Conservation (phyloP, 2,888 invertebrate species). For the Parnassius orleans region DNA sequence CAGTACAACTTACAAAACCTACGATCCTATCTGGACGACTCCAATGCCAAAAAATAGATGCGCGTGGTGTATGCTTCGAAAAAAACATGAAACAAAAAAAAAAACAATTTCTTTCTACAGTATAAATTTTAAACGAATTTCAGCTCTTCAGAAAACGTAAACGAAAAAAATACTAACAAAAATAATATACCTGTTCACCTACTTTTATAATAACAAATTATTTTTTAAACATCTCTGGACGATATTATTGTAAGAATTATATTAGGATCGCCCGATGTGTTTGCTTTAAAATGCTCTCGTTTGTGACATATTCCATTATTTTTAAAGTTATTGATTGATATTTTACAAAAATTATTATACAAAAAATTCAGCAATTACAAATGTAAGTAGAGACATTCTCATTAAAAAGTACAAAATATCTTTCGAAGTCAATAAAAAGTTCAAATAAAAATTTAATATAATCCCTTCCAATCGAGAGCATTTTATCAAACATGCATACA, state of each 20-base stretch:
- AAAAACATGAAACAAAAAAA: slow-evolving; percentile 32
- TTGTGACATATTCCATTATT: slow-evolving; percentile 12
- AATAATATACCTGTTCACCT: slow-evolving; percentile 63
- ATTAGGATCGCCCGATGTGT: slow-evolving; percentile 76
- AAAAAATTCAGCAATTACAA: background rate
- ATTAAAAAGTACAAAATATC: slow-evolving; percentile 30
- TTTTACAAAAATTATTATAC: too few relatives aligned
- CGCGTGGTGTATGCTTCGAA: background rate
- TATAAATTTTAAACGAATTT: slow-evolving; percentile 40
- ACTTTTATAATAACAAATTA: slow-evolving; percentile 73
- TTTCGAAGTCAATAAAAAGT: slow-evolving; percentile 28
- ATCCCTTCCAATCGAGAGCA: slow-evolving; percentile 49
- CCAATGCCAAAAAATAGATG: slow-evolving; percentile 14
- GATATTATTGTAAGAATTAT: slow-evolving; percentile 81
- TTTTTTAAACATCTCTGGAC: slow-evolving; percentile 72
- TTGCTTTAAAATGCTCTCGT: slow-evolving; percentile 62
- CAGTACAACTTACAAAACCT: slow-evolving; percentile 4
- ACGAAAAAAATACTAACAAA: slow-evolving; percentile 71
- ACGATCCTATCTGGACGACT: background rate
- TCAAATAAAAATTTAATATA: slow-evolving; percentile 9
- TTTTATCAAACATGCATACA: slow-evolving; percentile 64
- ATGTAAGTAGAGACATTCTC: slow-evolving; percentile 9
- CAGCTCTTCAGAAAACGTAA: slow-evolving; percentile 60
- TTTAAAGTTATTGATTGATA: too few relatives aligned
- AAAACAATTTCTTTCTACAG: slow-evolving; percentile 32